phyloP scores from a whole-genome alignment of 2,113 vertebrate species.

The Xenopus laevis region DNA sequence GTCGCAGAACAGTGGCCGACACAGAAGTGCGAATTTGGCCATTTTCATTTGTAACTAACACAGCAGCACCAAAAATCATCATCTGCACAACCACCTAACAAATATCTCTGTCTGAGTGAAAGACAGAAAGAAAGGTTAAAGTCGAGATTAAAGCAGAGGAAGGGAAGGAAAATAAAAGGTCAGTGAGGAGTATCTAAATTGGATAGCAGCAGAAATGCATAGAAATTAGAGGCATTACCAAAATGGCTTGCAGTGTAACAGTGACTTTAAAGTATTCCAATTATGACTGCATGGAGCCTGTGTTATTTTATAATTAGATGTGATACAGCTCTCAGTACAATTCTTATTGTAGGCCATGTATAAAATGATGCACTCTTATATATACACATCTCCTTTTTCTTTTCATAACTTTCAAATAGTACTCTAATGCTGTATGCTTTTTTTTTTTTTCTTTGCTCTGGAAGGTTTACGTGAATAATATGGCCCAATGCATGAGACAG shows the following conservation, averaged over 20 bases:
- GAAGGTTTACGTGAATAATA: neutral
- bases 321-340: slow-evolving; percentile 38
- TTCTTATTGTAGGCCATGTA: slow-evolving; percentile 36
- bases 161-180: slow-evolving; percentile 14
- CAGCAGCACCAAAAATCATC: slow-evolving; percentile 31
- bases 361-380: slow-evolving; percentile 22
- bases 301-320: slow-evolving; percentile 41
- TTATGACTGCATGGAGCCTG: slow-evolving; percentile 19
- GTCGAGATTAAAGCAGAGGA: slow-evolving; percentile 37
- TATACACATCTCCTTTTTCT: neutral
- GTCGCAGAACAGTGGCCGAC: no score
- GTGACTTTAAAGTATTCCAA: slow-evolving; percentile 42
- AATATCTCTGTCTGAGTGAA: slow-evolving; percentile 21
- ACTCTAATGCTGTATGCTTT: neutral
- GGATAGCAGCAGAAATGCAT: slow-evolving; percentile 23
- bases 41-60: neutral
- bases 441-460: neutral
- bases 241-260: slow-evolving; percentile 13
- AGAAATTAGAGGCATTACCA: slow-evolving; percentile 15
- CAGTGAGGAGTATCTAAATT: slow-evolving; percentile 15
- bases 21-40: no score
- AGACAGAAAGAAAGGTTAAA: slow-evolving; percentile 38
- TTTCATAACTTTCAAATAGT: neutral
- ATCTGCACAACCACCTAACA: slow-evolving; percentile 15
- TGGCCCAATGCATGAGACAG: neutral